These are phyloP conservation scores for Phalanger gymnotis DNA, from an alignment of 2,797 vertebrate species.

Conservation along the genomic window DNA sequence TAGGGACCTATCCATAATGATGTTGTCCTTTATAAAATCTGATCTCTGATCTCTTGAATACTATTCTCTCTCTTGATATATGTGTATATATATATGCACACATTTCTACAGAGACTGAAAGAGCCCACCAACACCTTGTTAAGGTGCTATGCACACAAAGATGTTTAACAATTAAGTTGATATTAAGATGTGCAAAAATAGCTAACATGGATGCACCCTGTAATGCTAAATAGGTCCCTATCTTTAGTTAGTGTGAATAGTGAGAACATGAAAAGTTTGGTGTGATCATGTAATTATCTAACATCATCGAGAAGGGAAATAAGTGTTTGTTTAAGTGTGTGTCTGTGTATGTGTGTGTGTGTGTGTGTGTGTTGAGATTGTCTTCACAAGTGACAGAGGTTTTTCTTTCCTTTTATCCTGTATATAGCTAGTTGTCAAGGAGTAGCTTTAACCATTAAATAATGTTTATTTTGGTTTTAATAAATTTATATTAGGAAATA, in stretches of 20 bases:
- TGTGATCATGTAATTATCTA: not conserved
- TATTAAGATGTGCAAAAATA: not conserved
- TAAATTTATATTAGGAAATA: slow-evolving; percentile 30
- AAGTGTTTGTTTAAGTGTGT: not conserved
- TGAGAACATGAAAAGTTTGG: slow-evolving; percentile 6
- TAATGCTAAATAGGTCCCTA: not conserved
- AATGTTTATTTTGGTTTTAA: slow-evolving; percentile 22
- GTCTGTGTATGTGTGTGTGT: not conserved
- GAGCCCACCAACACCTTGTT: not conserved
- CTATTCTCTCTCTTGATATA: not conserved
- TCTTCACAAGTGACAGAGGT: slow-evolving; percentile 3
- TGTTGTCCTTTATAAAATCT: not conserved
- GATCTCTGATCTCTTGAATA: not conserved
- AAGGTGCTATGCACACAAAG: not conserved
- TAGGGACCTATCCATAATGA: not conserved
- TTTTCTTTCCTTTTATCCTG: not conserved
- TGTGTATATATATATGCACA: not conserved
- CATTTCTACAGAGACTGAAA: not conserved
- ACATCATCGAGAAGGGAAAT: slow-evolving; percentile 11
- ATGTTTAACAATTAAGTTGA: not conserved
- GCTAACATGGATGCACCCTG: not conserved
- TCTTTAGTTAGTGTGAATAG: slow-evolving; percentile 24
- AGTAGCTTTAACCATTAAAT: slow-evolving; percentile 7
- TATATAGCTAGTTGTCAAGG: not conserved
- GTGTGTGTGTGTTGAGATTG: not conserved